Evolutionary conservation across 2,888 invertebrate species (phyloP).

Genomic region (Branchinecta sandiegonensis): DNA sequence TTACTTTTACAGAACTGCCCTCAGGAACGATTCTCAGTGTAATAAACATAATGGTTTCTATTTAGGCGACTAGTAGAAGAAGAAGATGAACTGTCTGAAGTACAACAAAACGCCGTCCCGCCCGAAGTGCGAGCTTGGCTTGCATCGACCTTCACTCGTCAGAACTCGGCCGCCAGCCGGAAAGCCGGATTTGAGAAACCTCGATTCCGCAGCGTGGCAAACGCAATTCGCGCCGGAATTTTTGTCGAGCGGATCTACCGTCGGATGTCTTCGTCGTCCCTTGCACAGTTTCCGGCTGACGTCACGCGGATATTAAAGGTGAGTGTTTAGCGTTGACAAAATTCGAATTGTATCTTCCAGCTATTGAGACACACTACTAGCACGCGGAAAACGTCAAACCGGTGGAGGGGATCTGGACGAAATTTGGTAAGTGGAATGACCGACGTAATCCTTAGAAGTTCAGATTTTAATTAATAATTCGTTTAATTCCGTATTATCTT

Average conservation of each 20-base stretch:
- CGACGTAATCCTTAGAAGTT: no score
- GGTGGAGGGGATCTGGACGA: background rate
- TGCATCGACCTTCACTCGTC: slow-evolving; percentile 86
- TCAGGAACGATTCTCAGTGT: no score
- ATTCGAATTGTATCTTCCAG: no score
- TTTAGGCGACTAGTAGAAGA: slow-evolving; percentile 54
- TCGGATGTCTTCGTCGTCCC: slow-evolving; percentile 43
- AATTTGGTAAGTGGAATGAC: no score
- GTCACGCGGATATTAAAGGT: slow-evolving; percentile 76
- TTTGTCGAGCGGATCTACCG: slow-evolving; percentile 90
- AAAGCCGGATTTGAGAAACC: slow-evolving; percentile 36
- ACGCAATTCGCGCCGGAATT: slow-evolving; percentile 88
- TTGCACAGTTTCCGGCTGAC: slow-evolving; percentile 75
- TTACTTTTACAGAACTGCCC: no score
- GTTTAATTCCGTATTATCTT: no score
- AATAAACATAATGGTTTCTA: no score
- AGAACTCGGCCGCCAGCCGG: slow-evolving; percentile 35
- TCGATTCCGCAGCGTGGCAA: slow-evolving; percentile 85
- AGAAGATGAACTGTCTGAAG: slow-evolving; percentile 89
- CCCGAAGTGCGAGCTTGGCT: slow-evolving; percentile 93
- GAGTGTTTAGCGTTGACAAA: slow-evolving; percentile 29
- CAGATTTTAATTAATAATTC: no score
- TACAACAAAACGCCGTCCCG: slow-evolving; percentile 89
- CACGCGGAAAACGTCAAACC: background rate
- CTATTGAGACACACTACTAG: background rate